A percentile compares a stretch with the other conserved stretches of the same genome.
Evolutionary conservation across 2,888 invertebrate genomes (phyloP).

Genomic region (Idaea biselata): DNA sequence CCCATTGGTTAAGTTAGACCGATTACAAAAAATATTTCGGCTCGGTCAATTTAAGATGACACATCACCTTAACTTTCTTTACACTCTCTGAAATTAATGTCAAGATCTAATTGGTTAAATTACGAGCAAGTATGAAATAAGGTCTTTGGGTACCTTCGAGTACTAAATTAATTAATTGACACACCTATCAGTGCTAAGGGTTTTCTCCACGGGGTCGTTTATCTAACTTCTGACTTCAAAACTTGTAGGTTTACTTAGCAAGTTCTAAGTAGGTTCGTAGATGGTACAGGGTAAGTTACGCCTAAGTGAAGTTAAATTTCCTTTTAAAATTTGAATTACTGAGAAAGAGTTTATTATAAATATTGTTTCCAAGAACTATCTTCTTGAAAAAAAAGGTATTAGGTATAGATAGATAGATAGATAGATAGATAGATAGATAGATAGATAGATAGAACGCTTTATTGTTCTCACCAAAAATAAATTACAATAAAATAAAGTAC

Average conservation of each 20-base stretch:
- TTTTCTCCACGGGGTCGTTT: background rate
- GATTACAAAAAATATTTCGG: no score
- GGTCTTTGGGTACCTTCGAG: background rate
- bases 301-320: background rate
- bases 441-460: no score
- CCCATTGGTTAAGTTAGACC: no score
- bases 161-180: conserved; percentile 1
- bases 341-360: no score
- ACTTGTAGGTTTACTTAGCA: background rate
- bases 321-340: no score
- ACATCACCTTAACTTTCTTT: background rate
- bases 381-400: no score
- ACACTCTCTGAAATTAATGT: background rate
- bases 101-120: background rate
- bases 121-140: background rate
- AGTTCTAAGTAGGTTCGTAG: background rate
- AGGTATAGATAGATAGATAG: no score
- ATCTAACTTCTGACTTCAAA: background rate
- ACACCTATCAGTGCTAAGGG: background rate
- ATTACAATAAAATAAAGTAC: no score
- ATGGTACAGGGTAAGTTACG: background rate
- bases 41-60: no score
- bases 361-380: no score
- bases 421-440: no score
- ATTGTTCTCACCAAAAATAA: no score